Evolutionary conservation across 2,113 vertebrate species (phyloP).

Genomic region (Tychaedon coryphoeus): DNA sequence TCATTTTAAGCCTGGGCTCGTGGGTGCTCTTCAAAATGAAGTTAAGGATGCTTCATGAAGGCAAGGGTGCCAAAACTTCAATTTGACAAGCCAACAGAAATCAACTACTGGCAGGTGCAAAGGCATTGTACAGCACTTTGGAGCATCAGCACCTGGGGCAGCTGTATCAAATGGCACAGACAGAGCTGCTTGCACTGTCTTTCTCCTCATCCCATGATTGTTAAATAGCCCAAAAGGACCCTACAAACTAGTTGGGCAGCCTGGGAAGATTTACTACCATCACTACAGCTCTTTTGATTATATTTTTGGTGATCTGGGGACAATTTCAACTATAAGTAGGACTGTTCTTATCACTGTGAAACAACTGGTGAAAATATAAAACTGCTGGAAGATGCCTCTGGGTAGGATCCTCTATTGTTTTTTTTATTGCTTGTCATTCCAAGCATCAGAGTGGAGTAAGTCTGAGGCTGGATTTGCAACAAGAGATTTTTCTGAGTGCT

Average conservation of each 20-base stretch:
- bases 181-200: neutral
- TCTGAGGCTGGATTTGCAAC: neutral
- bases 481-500: neutral
- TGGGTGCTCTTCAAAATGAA: neutral
- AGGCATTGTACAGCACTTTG: accelerated
- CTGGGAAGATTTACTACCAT: neutral
- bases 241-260: neutral
- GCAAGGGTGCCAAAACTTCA: neutral
- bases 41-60: neutral
- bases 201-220: neutral
- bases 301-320: neutral
- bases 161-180: accelerated
- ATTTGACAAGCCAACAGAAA: neutral
- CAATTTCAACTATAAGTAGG: neutral
- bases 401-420: neutral
- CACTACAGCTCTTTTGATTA: neutral
- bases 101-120: neutral
- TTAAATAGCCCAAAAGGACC: neutral
- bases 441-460: neutral
- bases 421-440: neutral
- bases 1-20: neutral
- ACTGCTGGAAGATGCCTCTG: neutral
- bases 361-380: neutral
- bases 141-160: neutral
- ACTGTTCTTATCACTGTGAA: neutral